phyloP scores from a whole-genome alignment of 2,113 vertebrate genomes.

The Tiliqua scincoides region DNA sequence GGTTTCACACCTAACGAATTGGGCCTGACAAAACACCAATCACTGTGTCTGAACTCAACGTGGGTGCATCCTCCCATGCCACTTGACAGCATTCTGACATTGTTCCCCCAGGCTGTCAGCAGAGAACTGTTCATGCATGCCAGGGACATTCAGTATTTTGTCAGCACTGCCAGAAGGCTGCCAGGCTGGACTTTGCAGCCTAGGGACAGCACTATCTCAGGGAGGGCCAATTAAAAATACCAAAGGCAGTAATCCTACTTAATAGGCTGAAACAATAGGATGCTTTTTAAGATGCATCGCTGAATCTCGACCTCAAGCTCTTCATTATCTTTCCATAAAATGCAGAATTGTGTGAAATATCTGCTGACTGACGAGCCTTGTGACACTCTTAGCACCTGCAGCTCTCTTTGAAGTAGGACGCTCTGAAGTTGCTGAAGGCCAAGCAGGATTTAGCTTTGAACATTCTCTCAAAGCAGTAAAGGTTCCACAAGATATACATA shows the following conservation, averaged over 20 bases:
- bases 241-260: neutral
- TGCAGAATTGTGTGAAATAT: constrained; percentile 5
- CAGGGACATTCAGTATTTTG: neutral
- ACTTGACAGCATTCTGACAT: neutral
- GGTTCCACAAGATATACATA: neutral
- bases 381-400: neutral
- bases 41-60: neutral
- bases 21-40: neutral
- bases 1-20: neutral
- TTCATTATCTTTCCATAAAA: neutral
- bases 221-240: neutral
- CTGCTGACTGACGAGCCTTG: neutral
- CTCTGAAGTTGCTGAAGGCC: neutral
- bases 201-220: neutral
- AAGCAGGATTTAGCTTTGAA: neutral
- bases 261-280: neutral
- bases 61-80: neutral
- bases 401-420: neutral
- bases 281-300: neutral
- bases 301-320: neutral
- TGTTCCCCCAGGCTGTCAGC: neutral
- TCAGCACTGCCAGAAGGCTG: neutral
- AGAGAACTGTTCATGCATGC: neutral
- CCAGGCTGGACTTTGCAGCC: neutral
- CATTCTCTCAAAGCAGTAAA: constrained; percentile 3